Base-by-base conservation (phyloP, 2,113 vertebrate genomes). In the Tragelaphus scriptus region DNA sequence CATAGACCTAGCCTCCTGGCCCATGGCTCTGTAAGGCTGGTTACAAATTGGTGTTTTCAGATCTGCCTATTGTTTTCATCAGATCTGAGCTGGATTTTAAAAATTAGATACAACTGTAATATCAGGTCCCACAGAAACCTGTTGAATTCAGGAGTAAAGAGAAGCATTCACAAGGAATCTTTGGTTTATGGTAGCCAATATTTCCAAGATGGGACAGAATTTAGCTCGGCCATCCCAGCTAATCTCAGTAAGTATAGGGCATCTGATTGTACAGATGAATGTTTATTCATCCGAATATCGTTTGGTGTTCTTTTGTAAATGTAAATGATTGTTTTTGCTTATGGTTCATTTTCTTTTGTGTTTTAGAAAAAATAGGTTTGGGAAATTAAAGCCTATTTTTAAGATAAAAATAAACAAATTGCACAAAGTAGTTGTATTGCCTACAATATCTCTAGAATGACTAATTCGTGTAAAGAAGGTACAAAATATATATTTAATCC, bases 181-280 rank as follows among this genome's bases (percentile, higher is more conserved):
- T 56, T 77, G 44, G 12, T 71, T 91, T 97, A 68, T 95, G 40
- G 40, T 95, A 97, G 55, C 82, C 95, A 84, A 23, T 92, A 75
- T 77, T 88, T 81, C 59, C 61, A 89, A 95, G 94, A 98, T 98
- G 98, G 98, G 97, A 93, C 98, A 98, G 91, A 90, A 97, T 91
- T 90, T 98, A 97, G 56, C 91, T 82, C 86, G 0, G 65, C 89
- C 97, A 95, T 71, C 85, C 7, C 97, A 93, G 19, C 97, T 95
- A 85, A 96, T 93, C 91, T 97, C 95, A 97, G 98, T 98, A 98
- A 98, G 98, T 98, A 97, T 55, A 94, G 63, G 58, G 8, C 21
- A 79, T 88, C 56, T 96, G 79, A 80, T 80, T 56, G 12, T 40
- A 63, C 32, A 96, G 5, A 56, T 47, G 23, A 86, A 79, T 82